Percentiles rank a stretch among this genome's conserved stretches.
These are phyloP conservation scores for Diorhabda elongata DNA, from an alignment of 1,140 invertebrate species.

Conservation along the genomic window DNA sequence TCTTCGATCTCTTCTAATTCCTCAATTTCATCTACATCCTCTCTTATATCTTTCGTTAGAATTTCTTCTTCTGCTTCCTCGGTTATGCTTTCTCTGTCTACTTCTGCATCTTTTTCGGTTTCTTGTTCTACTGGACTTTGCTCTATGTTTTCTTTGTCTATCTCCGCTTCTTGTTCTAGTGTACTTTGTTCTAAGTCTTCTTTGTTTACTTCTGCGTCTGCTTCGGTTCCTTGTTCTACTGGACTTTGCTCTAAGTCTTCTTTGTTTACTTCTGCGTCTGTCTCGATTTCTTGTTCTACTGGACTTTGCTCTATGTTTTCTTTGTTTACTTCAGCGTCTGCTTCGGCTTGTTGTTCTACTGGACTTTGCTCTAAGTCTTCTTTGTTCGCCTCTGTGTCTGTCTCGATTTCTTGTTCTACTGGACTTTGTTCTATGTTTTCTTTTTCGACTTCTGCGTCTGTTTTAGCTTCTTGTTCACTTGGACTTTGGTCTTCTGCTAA, in stretches of 20 bases:
- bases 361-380: background rate
- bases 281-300: background rate
- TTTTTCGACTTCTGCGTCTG: background rate
- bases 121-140: background rate
- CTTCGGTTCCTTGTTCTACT: background rate
- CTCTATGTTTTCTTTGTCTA: background rate
- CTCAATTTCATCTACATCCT: background rate
- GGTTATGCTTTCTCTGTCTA: background rate
- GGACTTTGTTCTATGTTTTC: conserved; percentile 1
- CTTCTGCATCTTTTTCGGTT: background rate
- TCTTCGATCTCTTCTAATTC: background rate
- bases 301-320: background rate
- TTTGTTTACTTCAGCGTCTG: background rate
- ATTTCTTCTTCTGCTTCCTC: conserved; percentile 26
- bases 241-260: background rate
- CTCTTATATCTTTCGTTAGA: background rate
- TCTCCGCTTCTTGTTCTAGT: background rate
- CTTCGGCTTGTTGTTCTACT: background rate
- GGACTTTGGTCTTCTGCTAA: background rate
- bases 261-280: background rate
- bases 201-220: background rate
- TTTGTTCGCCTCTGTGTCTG: background rate
- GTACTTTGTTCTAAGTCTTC: background rate
- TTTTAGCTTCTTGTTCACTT: background rate
- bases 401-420: conserved; percentile 9